Base-by-base conservation (phyloP, 2,797 vertebrate species). In the Falco cherrug region DNA sequence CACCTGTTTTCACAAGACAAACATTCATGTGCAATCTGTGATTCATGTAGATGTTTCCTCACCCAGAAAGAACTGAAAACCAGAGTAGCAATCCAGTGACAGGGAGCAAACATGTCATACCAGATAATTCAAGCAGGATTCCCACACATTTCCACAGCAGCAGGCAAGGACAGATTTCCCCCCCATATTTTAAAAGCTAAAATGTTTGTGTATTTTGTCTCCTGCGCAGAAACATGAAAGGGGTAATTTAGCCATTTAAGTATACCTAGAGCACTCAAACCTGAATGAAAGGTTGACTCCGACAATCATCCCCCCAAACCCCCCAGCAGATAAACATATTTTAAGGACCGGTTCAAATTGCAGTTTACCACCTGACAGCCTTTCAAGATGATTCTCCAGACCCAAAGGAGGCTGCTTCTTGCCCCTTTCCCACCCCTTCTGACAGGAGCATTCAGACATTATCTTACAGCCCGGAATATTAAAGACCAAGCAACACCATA, bases 381-480 rank as follows among this genome's bases (percentile, higher is more conserved):
- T 92, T 76, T 43, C 31, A 11, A 73, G 69, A 57, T 71, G 50
- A 76, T 26, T 83, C 54, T 80, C 83, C 71, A 35, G 22, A 39
- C 65, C 25, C 53, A 61, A 89, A 84, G 47, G 50, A 88, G 82
- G 63, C 31, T 43, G 74, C 43, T 90, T 50, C 67, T 89, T 80
- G 50, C 11, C 31, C 19, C 26, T 39, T 89, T 68, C 65, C 54
- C 67, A 69, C 24, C 50, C 25, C 10, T 56, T 41, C 43, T 78
- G 33, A 43, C 73, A 73, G 78, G n/a, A 56, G 1, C 84, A 68
- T 48, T 85, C 79, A 80, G 37, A 78, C 65, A 64, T 50, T 90
- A 81, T 43, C 68, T 92, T 70, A 60, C 68, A 90, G 80, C 50
- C 69, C 3, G 2, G 75, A 97, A 90, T 96, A 94, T 85, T 83